Evolutionary conservation across 1,140 invertebrate genomes (phyloP).

Genomic region (Centruroides sculpturatus): DNA sequence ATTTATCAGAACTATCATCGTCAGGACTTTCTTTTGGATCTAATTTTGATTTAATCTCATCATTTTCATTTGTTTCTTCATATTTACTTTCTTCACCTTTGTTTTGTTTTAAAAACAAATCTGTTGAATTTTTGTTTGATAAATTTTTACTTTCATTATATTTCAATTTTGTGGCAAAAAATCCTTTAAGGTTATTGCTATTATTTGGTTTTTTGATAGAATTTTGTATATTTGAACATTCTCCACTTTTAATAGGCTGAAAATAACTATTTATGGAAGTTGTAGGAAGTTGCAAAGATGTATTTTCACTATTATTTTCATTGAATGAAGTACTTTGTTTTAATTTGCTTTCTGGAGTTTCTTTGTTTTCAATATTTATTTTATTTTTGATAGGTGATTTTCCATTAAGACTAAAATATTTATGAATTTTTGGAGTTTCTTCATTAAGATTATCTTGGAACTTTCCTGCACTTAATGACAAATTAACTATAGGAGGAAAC

Average conservation of each 20-base stretch:
- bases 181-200: slow-evolving; percentile 19
- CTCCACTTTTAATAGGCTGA: too few species aligned
- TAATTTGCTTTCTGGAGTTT: neutral
- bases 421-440: slow-evolving; percentile 21
- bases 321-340: slow-evolving; percentile 3
- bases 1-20: too few species aligned
- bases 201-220: too few species aligned
- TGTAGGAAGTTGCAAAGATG: slow-evolving; percentile 12
- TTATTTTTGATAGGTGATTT: slow-evolving; percentile 1
- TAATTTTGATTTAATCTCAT: too few species aligned
- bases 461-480: slow-evolving; percentile 47
- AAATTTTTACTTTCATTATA: neutral
- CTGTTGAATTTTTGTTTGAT: neutral
- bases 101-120: neutral
- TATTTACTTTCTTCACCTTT: too few species aligned
- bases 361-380: neutral
- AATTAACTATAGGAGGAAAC: slow-evolving; percentile 6
- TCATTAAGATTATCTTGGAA: slow-evolving; percentile 47
- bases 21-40: too few species aligned
- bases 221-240: too few species aligned
- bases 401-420: slow-evolving; percentile 19
- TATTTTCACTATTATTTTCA: slow-evolving; percentile 1
- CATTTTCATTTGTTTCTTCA: too few species aligned
- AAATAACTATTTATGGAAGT: slow-evolving; percentile 24
- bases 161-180: neutral